phyloP scores from a whole-genome alignment of 2,797 vertebrate species.

The Sebastes steindachneri region DNA sequence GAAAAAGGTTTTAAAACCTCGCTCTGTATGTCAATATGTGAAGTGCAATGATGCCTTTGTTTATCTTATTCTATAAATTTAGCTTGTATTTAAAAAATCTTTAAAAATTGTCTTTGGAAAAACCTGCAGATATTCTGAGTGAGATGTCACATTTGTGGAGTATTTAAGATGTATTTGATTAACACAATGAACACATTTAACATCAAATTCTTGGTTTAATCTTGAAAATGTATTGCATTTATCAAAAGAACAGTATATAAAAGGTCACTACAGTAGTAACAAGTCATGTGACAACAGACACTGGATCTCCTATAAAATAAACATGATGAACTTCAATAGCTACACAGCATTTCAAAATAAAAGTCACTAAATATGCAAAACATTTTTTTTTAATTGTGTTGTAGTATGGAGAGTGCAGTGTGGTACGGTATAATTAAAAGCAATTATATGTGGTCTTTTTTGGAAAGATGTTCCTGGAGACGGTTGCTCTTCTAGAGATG shows the following conservation, averaged over 20 bases:
- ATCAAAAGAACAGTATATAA: neutral
- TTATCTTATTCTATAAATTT: neutral
- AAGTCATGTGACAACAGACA: neutral
- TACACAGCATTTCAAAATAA: neutral
- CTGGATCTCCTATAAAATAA: neutral
- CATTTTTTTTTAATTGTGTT: neutral
- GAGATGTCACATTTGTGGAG: neutral
- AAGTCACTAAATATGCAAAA: neutral
- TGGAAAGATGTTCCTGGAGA: neutral
- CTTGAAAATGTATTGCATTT: neutral
- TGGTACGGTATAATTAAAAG: neutral
- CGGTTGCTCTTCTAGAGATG: conserved; percentile 26
- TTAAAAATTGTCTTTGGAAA: neutral
- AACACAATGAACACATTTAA: neutral
- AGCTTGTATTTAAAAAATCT: neutral
- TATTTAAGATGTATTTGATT: neutral
- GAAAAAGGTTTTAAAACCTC: neutral
- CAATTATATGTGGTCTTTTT: neutral
- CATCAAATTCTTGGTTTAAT: neutral
- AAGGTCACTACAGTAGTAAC: neutral
- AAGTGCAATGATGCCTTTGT: neutral
- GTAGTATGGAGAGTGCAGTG: neutral
- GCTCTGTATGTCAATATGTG: neutral
- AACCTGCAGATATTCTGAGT: neutral
- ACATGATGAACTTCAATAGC: neutral